Evolutionary conservation across 1,140 invertebrate genomes (phyloP).

Genomic region (Drosophila repletoides): DNA sequence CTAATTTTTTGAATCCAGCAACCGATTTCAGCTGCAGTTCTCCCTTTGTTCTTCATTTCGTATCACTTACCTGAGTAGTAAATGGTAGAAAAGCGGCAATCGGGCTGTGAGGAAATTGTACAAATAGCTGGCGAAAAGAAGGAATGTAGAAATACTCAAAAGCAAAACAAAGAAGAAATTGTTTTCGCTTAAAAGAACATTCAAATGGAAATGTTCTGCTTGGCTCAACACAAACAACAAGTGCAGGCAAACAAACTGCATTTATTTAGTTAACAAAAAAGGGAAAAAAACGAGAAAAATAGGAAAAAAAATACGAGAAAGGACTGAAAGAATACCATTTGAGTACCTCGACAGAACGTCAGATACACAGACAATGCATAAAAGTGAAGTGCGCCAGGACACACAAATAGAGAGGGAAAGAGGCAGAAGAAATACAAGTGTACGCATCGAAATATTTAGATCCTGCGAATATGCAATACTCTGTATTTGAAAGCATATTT

Average conservation of each 20-base stretch:
- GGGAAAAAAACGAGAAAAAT: slow-evolving; percentile 19
- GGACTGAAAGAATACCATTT: slow-evolving; percentile 57
- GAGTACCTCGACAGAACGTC: slow-evolving; percentile 59
- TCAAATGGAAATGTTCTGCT: slow-evolving; percentile 80
- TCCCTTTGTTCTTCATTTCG: slow-evolving; percentile 24
- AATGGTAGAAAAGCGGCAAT: neutral
- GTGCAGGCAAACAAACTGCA: slow-evolving; percentile 77
- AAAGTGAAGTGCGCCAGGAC: slow-evolving; percentile 68
- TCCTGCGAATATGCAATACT: too few species aligned
- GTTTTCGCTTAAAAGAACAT: slow-evolving; percentile 80
- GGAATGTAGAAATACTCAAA: slow-evolving; percentile 49
- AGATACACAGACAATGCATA: slow-evolving; percentile 67
- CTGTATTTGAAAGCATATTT: too few species aligned
- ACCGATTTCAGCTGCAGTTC: slow-evolving; percentile 12
- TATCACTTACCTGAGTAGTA: slow-evolving; percentile 43
- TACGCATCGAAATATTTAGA: too few species aligned
- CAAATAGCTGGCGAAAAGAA: slow-evolving; percentile 48
- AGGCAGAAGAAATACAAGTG: slow-evolving; percentile 16
- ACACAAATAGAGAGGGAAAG: slow-evolving; percentile 13
- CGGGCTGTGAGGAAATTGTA: neutral
- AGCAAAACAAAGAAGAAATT: slow-evolving; percentile 80
- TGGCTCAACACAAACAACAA: slow-evolving; percentile 80
- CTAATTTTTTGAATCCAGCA: slow-evolving; percentile 67
- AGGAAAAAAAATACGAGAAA: slow-evolving; percentile 32
- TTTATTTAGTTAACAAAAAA: slow-evolving; percentile 76